Base-by-base conservation (phyloP, 1,140 invertebrate species). In the Pseudomyrmex gracilis region DNA sequence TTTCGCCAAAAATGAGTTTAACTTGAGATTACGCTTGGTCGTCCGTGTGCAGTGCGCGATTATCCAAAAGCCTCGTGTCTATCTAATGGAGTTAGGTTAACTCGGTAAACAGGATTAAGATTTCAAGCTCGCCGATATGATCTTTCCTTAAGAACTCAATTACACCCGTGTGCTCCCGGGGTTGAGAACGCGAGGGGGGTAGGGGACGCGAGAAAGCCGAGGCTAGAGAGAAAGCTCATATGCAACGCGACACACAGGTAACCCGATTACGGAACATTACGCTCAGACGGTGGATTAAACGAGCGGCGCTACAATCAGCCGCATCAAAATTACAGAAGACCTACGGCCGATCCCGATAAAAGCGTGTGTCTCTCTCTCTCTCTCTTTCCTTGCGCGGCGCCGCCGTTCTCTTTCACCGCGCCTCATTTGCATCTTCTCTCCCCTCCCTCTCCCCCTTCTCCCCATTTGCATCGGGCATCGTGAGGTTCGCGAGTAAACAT, bases 101-200 rank as follows among this genome's bases (percentile, higher is more conserved):
- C 86, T 82, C 53, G 45, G 83, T 88, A 89, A 89, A 89, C 86
- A 77, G 84, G 87, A 88, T 88, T 88, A 88, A 88, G 83, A 88
- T 88, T 88, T 85, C 86, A 85, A 87, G 74, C 60, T 73, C 70
- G 45, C 53, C 82, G 87, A 88, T 88, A 88, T 85, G 85, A 88
- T 88, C 87, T 88, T 85, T 74, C 58, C 82, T 83, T 88, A 88
- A 88, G 87, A 83, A 88, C 87, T 89, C 87, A 83, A 89, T 89
- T 89, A 89, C 73, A 57, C 24, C 34, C 34, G 34, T 58, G 22
- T 63, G 12, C 67, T 85, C 24, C 73, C 58, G 63, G 58, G n/a
- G 12, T 34, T 58, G 47, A 49, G 70, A 49, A 60, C 43, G 53
- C 67, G 53, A 24, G 45, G 53, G 9, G 43, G 47, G 34, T 34